Evolutionary conservation across 2,797 vertebrate genomes (phyloP).

Genomic region (Myoxocephalus aenaeus): DNA sequence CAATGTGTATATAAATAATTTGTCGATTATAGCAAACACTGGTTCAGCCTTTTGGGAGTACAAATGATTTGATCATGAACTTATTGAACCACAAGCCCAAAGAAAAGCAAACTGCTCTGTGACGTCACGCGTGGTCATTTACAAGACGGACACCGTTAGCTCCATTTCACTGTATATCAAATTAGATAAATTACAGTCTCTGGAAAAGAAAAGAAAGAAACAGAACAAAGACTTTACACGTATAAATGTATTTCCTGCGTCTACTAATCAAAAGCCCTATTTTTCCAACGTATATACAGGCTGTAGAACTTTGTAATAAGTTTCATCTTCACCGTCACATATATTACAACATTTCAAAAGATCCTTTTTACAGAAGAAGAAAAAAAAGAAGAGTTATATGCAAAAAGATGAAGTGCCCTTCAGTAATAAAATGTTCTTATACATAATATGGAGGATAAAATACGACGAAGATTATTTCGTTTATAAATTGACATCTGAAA

Average conservation of each 20-base stretch:
- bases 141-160: slow-evolving; percentile 78
- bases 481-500: slow-evolving; percentile 84
- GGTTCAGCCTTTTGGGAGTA: slow-evolving; percentile 71
- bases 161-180: slow-evolving; percentile 81
- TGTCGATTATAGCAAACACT: slow-evolving; percentile 74
- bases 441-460: slow-evolving; percentile 84
- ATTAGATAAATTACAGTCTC: slow-evolving; percentile 89
- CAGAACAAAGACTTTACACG: slow-evolving; percentile 75
- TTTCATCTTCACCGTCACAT: slow-evolving; percentile 88
- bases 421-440: slow-evolving; percentile 81
- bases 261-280: slow-evolving; percentile 89
- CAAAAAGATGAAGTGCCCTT: slow-evolving; percentile 92
- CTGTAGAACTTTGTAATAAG: slow-evolving; percentile 92
- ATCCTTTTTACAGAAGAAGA: slow-evolving; percentile 89
- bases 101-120: slow-evolving; percentile 59
- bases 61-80: slow-evolving; percentile 68
- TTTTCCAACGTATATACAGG: slow-evolving; percentile 91
- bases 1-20: slow-evolving; percentile 66
- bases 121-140: slow-evolving; percentile 75
- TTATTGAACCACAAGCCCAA: slow-evolving; percentile 63
- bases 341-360: slow-evolving; percentile 92
- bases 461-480: slow-evolving; percentile 81
- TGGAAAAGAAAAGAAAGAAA: slow-evolving; percentile 67
- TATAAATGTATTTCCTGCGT: slow-evolving; percentile 87
- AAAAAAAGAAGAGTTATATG: slow-evolving; percentile 87